phyloP scores from a whole-genome alignment of 2,113 vertebrate genomes.

The Platycercus adscitus region DNA sequence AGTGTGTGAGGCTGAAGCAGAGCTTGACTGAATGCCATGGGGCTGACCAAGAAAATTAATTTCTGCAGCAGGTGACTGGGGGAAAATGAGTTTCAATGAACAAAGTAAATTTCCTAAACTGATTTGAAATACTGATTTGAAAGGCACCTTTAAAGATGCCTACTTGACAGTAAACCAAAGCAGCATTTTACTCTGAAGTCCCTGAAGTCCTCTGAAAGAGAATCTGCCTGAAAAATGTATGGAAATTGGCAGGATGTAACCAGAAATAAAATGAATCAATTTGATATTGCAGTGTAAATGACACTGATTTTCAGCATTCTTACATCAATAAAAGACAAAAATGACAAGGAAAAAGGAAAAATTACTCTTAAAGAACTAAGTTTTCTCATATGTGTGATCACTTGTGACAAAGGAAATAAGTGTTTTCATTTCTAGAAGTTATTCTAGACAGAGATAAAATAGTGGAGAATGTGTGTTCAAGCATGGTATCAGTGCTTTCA shows the following conservation, averaged over 20 bases:
- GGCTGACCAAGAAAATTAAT: neutral
- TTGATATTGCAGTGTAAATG: neutral
- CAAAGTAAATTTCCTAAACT: neutral
- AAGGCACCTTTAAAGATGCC: neutral
- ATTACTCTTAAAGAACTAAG: neutral
- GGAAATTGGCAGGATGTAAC: neutral
- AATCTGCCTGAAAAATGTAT: neutral
- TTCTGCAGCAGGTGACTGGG: neutral
- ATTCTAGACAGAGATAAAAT: neutral
- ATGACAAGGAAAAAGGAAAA: neutral
- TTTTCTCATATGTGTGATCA: neutral
- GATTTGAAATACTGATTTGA: neutral
- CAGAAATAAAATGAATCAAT: neutral
- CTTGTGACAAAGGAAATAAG: neutral
- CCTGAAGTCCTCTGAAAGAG: neutral
- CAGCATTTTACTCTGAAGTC: neutral
- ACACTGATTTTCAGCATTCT: neutral
- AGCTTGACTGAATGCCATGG: neutral
- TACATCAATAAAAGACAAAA: neutral
- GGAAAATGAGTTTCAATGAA: neutral
- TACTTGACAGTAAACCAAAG: neutral
- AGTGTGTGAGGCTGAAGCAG: neutral
- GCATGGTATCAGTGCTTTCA: accelerated
- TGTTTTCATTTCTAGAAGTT: neutral
- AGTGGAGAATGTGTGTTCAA: neutral